phyloP scores from a whole-genome alignment of 2,888 invertebrate genomes.

The Drosophila helvetica region DNA sequence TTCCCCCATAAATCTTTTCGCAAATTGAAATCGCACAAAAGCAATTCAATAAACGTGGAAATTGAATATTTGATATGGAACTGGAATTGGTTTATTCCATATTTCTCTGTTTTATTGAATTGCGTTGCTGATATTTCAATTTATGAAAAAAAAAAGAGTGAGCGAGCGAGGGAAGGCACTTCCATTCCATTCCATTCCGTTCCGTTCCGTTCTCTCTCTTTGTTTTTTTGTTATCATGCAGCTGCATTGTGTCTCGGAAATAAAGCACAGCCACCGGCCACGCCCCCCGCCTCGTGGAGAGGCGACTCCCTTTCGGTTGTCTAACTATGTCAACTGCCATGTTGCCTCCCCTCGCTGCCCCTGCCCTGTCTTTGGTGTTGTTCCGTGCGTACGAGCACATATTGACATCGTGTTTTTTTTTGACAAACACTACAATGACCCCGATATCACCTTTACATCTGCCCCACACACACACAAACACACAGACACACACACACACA shows the following conservation, averaged over 20 bases:
- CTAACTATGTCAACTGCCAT: conserved; percentile 72
- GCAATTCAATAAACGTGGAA: not conserved
- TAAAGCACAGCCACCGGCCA: conserved; percentile 37
- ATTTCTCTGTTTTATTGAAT: not conserved
- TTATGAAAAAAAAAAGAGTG: not conserved
- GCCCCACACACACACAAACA: conserved; percentile 22
- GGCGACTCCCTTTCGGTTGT: not conserved
- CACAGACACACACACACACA: conserved; percentile 15
- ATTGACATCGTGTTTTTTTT: conserved; percentile 76
- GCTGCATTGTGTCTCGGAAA: conserved; percentile 55
- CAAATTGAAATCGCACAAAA: not conserved
- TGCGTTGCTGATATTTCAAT: not conserved
- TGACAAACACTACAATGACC: conserved; percentile 60
- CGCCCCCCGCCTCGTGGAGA: conserved; percentile 13
- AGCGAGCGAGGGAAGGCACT: conserved; percentile 9
- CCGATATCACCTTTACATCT: conserved; percentile 39
- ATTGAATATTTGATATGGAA: not conserved
- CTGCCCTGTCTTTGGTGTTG: conserved; percentile 45
- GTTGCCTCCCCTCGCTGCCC: conserved; percentile 7
- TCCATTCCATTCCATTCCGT: not conserved
- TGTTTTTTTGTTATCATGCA: conserved; percentile 30
- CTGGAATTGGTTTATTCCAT: not conserved
- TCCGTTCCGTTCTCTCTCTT: conserved; percentile 4
- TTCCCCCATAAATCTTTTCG: not conserved
- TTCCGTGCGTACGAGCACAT: conserved; percentile 47